Evolutionary conservation across 64 coral and sea anemone species (phyloP), one percentile per base, ranked within the genome.

Genomic region (Platygyra sinensis): DNA sequence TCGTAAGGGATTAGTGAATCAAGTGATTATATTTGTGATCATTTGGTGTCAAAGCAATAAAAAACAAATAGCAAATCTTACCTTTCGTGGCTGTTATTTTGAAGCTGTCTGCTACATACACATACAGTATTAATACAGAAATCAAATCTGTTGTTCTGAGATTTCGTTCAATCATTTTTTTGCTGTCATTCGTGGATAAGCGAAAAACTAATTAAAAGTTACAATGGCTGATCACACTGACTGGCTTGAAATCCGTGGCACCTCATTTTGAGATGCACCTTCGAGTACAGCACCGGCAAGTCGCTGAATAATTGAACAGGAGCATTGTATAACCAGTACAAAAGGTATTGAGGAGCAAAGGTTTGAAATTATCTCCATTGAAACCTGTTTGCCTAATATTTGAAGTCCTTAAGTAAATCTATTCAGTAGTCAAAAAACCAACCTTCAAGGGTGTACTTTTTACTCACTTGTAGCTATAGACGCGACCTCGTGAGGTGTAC

Each of bases 261-360:
- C n/a, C 10, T 39, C 62, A 64, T 84, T 67, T 84, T 69, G 33
- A 71, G 20, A 30, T 51, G 22, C 38, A 39, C 38, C 38, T n/a
- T n/a, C n/a, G 22, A 24, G 16, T 33, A 80, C 31, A 84, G 81
- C 81, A 84, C 81, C 81, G 81, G 81, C 62, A 84, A 84, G 81
- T 27, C n/a, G 9, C 2, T 84, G 62, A 84, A 84, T 84, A 84
- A 84, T 84, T 84, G 32, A 84, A 84, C 15, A 84, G 33, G n/a
- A 84, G 18, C 10, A 22, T 84, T 84, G n/a, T 67, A 10, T 25
- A 5, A n/a, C 19, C 2, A 67, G 64, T 67, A 20, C 32, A 60
- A 84, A 46, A 69, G 18, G 62, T 49, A 33, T 84, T 33, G 18
- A 8, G 62, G 20, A 38, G n/a, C n/a, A 84, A 63, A 25, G 15